Conservation (phyloP, 23 tunicate species). For the Styela clava region DNA sequence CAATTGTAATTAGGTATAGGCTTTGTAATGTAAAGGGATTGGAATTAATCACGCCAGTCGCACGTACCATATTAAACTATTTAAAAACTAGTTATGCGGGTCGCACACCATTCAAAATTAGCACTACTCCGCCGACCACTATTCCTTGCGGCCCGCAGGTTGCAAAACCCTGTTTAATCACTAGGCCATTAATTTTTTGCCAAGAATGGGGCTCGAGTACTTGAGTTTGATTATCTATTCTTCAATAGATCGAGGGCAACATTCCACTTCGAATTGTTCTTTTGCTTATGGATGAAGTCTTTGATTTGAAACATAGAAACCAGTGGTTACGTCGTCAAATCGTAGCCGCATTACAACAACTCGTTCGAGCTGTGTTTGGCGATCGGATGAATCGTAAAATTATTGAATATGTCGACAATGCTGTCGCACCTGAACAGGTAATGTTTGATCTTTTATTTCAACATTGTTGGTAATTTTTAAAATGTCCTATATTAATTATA, state of each 20-base stretch:
- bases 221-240: too few species aligned
- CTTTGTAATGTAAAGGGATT: too few species aligned
- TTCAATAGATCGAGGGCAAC: slow-evolving; percentile 69
- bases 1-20: too few species aligned
- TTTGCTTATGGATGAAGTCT: slow-evolving; percentile 87
- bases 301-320: slow-evolving; percentile 73
- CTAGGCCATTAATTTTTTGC: too few species aligned
- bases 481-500: neutral
- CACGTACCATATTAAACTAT: too few species aligned
- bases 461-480: neutral
- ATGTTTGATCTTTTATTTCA: slow-evolving; percentile 6
- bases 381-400: slow-evolving; percentile 88
- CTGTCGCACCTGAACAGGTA: slow-evolving; percentile 76
- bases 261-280: slow-evolving; percentile 73
- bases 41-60: too few species aligned
- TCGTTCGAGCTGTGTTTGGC: slow-evolving; percentile 71
- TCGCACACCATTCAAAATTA: too few species aligned
- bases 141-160: too few species aligned
- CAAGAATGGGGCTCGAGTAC: too few species aligned
- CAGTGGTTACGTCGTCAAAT: slow-evolving; percentile 92
- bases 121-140: too few species aligned
- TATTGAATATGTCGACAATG: slow-evolving; percentile 72
- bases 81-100: too few species aligned
- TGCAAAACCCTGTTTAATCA: too few species aligned
- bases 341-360: slow-evolving; percentile 75